Conservation (phyloP, 2,113 vertebrate genomes). For the Speoplatyrhinus poulsoni region DNA sequence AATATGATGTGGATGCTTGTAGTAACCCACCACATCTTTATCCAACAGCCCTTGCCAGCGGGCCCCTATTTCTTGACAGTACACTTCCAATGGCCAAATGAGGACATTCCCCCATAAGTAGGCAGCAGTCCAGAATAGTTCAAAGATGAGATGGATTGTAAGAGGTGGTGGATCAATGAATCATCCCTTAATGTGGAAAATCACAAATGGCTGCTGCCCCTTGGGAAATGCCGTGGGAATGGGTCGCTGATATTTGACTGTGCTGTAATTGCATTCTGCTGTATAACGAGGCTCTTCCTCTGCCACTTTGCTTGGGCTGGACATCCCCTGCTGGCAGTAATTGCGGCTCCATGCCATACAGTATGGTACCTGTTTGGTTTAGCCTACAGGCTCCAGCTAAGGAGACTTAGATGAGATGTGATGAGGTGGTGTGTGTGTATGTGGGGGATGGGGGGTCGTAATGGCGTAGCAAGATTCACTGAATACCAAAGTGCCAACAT, state of each 20-base stretch:
- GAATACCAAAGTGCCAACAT: background rate
- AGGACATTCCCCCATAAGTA: background rate
- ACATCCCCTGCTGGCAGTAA: background rate
- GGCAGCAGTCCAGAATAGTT: background rate
- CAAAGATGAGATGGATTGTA: background rate
- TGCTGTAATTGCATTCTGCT: conserved; percentile 23
- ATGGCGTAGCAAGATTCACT: background rate
- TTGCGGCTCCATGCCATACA: too few species aligned
- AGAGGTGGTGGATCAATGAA: background rate
- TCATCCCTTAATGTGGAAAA: conserved; percentile 10
- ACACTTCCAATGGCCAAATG: too few species aligned
- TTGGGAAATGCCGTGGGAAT: background rate
- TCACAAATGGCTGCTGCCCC: conserved; percentile 2
- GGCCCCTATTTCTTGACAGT: too few species aligned
- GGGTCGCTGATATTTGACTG: background rate
- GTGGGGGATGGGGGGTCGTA: too few species aligned
- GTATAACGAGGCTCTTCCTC: conserved; percentile 7
- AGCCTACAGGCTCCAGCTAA: too few species aligned
- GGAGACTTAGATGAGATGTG: too few species aligned
- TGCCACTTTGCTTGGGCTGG: background rate
- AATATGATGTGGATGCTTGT: too few species aligned
- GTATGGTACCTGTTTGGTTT: too few species aligned
- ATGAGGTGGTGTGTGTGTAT: too few species aligned
- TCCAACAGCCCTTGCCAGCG: too few species aligned
- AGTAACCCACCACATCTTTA: too few species aligned